Percentiles rank a stretch among this genome's conserved stretches.
Conservation (phyloP, 1,140 invertebrate species). For the Hyles vespertilio region DNA sequence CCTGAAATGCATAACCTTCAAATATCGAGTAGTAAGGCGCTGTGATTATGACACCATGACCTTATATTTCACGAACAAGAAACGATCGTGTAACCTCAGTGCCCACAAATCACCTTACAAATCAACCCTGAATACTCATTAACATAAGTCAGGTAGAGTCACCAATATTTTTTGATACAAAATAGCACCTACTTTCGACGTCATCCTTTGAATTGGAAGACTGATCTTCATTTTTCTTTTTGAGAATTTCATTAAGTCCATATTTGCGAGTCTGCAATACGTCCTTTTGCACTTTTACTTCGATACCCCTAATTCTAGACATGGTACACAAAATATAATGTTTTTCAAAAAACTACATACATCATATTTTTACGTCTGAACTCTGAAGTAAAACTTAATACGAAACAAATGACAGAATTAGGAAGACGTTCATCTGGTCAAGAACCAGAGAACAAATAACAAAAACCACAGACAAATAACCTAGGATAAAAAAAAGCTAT, state of each 20-base stretch:
- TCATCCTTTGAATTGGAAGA: constrained; percentile 43
- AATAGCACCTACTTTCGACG: constrained; percentile 49
- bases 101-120: too few relatives aligned
- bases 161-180: constrained; percentile 1
- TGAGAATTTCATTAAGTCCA: constrained; percentile 30
- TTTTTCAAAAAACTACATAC: constrained; percentile 4
- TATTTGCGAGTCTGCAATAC: constrained; percentile 32
- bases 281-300: constrained; percentile 47
- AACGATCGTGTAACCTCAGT: too few relatives aligned
- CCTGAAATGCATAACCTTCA: constrained; percentile 23
- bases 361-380: neutral
- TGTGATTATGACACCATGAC: too few relatives aligned
- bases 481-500: too few relatives aligned
- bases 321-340: constrained; percentile 20
- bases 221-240: constrained; percentile 41
- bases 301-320: constrained; percentile 60
- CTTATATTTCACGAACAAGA: too few relatives aligned
- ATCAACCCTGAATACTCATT: neutral
- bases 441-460: too few relatives aligned
- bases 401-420: too few relatives aligned
- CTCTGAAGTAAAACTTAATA: neutral
- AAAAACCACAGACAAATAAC: too few relatives aligned
- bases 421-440: too few relatives aligned
- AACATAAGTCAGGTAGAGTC: neutral
- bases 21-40: neutral